Conservation (phyloP, 1,140 invertebrate genomes). For the Linepithema humile region DNA sequence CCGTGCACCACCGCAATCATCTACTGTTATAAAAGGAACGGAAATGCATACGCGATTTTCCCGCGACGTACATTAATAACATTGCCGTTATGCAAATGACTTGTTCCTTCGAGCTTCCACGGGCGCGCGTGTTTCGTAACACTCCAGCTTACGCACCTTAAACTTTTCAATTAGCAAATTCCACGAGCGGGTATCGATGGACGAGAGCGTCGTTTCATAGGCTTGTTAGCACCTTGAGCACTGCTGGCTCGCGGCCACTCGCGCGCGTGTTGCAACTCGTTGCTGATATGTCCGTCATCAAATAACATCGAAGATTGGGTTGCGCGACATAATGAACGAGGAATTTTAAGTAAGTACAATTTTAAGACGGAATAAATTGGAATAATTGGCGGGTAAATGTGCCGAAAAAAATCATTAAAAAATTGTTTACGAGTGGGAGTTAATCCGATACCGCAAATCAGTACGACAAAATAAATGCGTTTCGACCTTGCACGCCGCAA, state of each 20-base stretch:
- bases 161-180: constrained; percentile 32
- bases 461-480: neutral
- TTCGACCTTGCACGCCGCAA: neutral
- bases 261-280: constrained; percentile 21
- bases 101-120: constrained; percentile 5
- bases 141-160: neutral
- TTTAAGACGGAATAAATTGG: neutral
- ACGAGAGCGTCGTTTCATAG: constrained; percentile 25
- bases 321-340: no score
- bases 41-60: neutral
- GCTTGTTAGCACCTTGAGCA: constrained; percentile 41
- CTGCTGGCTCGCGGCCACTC: constrained; percentile 40
- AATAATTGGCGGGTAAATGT: neutral
- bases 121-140: constrained; percentile 18
- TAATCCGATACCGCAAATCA: constrained; percentile 1
- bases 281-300: neutral
- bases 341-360: neutral
- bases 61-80: neutral
- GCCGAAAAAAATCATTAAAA: no score
- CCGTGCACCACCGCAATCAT: neutral
- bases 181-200: constrained; percentile 23
- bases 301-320: neutral
- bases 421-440: neutral
- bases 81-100: neutral
- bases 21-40: neutral